Conservation (phyloP, 2,797 vertebrate genomes). For the Allobates femoralis region DNA sequence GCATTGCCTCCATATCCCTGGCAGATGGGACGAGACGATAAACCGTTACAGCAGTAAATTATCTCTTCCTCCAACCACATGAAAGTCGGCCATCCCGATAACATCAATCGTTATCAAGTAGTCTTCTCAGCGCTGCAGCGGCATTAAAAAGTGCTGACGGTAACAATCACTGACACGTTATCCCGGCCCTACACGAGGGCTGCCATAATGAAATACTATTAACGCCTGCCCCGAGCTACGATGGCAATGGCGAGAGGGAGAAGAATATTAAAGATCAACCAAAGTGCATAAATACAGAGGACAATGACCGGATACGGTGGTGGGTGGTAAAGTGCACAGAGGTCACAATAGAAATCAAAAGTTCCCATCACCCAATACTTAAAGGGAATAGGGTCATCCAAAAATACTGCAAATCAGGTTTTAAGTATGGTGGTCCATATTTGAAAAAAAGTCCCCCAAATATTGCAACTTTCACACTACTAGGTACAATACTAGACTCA, state of each 20-base stretch:
- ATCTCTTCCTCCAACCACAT: constrained; percentile 26
- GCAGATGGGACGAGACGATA: constrained; percentile 25
- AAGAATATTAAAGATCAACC: not conserved
- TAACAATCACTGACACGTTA: constrained; percentile 19
- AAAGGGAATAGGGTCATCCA: too few species aligned
- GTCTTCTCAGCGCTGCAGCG: not conserved
- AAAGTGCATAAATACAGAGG: not conserved
- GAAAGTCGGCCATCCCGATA: constrained; percentile 33
- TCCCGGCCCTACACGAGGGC: constrained; percentile 3
- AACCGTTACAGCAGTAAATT: constrained; percentile 5
- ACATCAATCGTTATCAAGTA: constrained; percentile 8
- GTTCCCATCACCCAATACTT: too few species aligned
- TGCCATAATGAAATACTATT: constrained; percentile 7
- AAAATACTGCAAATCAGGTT: too few species aligned
- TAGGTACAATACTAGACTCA: too few species aligned
- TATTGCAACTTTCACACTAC: too few species aligned
- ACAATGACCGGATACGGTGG: too few species aligned
- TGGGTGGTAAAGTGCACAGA: too few species aligned
- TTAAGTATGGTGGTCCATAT: too few species aligned
- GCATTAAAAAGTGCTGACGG: constrained; percentile 35
- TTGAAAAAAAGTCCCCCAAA: too few species aligned
- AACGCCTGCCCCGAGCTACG: not conserved
- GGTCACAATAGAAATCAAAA: too few species aligned
- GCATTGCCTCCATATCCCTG: not conserved
- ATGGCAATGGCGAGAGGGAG: not conserved